phyloP scores from a whole-genome alignment of 2,797 vertebrate genomes.

The Gambusia yucatana region DNA sequence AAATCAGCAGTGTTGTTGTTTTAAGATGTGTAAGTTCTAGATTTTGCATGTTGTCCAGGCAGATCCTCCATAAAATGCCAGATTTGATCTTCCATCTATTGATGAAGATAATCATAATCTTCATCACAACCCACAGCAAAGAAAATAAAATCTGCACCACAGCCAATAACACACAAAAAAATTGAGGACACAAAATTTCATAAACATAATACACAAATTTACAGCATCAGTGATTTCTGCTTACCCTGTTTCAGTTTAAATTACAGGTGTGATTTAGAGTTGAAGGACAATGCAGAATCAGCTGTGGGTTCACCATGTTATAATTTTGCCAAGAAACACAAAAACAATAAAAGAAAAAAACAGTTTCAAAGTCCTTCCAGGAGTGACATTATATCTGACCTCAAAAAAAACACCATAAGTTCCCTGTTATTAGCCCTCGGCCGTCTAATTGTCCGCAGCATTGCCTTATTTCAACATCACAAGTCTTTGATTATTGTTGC shows the following conservation, averaged over 20 bases:
- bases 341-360: slow-evolving; percentile 19
- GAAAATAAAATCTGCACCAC: neutral
- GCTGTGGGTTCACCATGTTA: neutral
- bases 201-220: neutral
- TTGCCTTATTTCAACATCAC: slow-evolving; percentile 72
- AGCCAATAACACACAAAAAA: neutral
- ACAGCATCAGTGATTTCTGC: neutral
- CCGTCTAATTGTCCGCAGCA: slow-evolving; percentile 63
- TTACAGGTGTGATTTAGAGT: neutral
- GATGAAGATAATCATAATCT: neutral
- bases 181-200: neutral
- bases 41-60: neutral
- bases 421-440: slow-evolving; percentile 56
- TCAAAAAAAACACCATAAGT: slow-evolving; percentile 50
- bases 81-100: neutral
- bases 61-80: neutral
- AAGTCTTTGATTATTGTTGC: slow-evolving; percentile 75
- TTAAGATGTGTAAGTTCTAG: neutral
- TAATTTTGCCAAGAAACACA: neutral
- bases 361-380: slow-evolving; percentile 42
- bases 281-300: neutral
- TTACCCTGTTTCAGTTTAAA: neutral
- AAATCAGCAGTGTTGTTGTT: neutral
- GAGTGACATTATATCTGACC: slow-evolving; percentile 32
- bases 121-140: neutral